Conservation (phyloP, 2,888 invertebrate species). For the Aelia acuminata region DNA sequence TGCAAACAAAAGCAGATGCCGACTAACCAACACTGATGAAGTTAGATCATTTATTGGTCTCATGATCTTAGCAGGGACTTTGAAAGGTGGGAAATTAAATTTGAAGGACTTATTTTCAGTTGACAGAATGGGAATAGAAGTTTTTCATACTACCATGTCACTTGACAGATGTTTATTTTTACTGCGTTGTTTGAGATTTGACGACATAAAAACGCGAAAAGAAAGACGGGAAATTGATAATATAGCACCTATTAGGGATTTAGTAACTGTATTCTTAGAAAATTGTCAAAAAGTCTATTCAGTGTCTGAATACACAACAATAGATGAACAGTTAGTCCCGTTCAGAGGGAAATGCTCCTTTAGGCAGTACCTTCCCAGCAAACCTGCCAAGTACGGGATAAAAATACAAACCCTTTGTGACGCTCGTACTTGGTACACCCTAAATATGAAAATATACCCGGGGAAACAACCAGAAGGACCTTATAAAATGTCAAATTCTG, state of each 20-base stretch:
- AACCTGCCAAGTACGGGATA: constrained; percentile 67
- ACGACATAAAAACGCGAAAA: no score
- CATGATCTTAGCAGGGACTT: no score
- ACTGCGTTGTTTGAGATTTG: no score
- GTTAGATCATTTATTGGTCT: no score
- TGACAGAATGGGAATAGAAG: constrained; percentile 3
- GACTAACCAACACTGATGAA: no score
- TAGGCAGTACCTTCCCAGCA: constrained; percentile 66
- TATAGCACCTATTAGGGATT: no score
- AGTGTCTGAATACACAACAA: no score
- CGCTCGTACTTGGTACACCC: constrained; percentile 62
- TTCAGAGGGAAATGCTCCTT: constrained; percentile 67
- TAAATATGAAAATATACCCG: constrained; percentile 63
- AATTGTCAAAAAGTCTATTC: no score
- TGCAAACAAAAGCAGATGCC: no score
- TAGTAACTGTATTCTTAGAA: no score
- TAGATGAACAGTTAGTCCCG: no score
- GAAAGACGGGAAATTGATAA: no score
- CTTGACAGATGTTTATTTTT: constrained; percentile 50
- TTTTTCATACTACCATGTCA: constrained; percentile 38
- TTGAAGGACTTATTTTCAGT: constrained; percentile 21
- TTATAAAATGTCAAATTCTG: constrained; percentile 59
- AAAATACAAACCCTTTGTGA: constrained; percentile 67
- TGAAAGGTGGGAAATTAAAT: neutral
- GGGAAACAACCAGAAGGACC: constrained; percentile 64